Evolutionary conservation across 2,888 invertebrate species (phyloP).

Genomic region (Kryphioiulus occultus): DNA sequence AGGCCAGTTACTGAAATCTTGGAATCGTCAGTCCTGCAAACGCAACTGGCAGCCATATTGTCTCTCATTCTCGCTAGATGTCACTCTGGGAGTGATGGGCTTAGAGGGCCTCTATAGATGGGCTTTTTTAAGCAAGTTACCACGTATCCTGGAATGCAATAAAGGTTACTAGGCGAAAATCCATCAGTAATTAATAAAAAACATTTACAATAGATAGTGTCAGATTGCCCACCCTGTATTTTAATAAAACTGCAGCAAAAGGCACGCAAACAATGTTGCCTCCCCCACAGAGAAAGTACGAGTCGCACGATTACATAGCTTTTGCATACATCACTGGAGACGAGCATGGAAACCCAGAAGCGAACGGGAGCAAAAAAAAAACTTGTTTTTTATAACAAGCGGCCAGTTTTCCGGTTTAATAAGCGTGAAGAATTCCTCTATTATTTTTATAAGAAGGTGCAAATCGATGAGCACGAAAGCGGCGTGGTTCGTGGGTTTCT

Average conservation of each 20-base stretch:
- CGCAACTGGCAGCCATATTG: too few species aligned
- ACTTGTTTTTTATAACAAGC: not conserved
- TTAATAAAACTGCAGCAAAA: not conserved
- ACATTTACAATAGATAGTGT: too few species aligned
- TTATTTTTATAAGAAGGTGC: slow-evolving; percentile 39
- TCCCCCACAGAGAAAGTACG: not conserved
- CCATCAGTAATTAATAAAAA: too few species aligned
- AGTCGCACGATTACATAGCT: not conserved
- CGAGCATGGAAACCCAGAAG: slow-evolving; percentile 14
- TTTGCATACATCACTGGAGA: not conserved
- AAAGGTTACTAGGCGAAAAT: too few species aligned
- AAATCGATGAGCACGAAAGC: slow-evolving; percentile 11
- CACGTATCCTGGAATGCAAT: too few species aligned
- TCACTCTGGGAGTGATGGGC: too few species aligned
- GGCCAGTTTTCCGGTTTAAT: slow-evolving; percentile 28
- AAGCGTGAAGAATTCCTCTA: slow-evolving; percentile 36
- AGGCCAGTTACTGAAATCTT: too few species aligned
- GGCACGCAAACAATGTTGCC: not conserved
- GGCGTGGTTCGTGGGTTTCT: not conserved
- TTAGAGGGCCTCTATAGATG: too few species aligned
- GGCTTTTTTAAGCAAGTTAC: too few species aligned
- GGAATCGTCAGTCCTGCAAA: too few species aligned
- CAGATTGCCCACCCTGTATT: too few species aligned
- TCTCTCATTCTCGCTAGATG: too few species aligned
- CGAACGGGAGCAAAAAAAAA: not conserved